Evolutionary conservation across 1,140 invertebrate species (phyloP).

Genomic region (Sitodiplosis mosellana): DNA sequence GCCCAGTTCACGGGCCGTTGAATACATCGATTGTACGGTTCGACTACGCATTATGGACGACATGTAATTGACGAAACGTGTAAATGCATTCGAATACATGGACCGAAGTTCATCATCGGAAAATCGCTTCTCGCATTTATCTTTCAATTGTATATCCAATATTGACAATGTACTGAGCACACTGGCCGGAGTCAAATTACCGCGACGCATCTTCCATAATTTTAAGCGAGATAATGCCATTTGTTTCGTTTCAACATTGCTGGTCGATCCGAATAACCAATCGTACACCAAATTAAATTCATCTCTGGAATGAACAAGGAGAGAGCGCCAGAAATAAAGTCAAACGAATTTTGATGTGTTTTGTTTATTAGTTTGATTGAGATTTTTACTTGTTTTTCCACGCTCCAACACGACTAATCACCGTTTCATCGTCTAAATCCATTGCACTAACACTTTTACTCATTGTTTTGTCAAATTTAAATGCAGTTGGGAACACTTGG

Average conservation of each 20-base stretch:
- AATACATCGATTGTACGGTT: conserved; percentile 20
- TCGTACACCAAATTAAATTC: conserved; percentile 16
- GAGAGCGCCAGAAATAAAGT: too few species aligned
- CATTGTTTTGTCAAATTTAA: too few species aligned
- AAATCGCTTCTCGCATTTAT: not conserved
- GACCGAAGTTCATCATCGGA: conserved; percentile 10
- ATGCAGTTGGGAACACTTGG: too few species aligned
- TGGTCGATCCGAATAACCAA: conserved; percentile 9
- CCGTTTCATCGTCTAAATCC: too few species aligned
- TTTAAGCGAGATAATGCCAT: conserved; percentile 12
- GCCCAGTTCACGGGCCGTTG: conserved; percentile 15
- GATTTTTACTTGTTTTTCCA: not conserved
- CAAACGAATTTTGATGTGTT: too few species aligned
- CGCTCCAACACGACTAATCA: not conserved
- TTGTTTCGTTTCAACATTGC: conserved; percentile 3
- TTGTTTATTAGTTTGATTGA: not conserved
- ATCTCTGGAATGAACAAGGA: conserved; percentile 7
- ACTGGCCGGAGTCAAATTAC: conserved; percentile 17
- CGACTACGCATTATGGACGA: conserved; percentile 19
- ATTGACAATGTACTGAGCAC: conserved; percentile 18
- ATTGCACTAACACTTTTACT: too few species aligned
- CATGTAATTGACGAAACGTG: conserved; percentile 23
- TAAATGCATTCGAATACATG: conserved; percentile 17
- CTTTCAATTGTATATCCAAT: conserved; percentile 12
- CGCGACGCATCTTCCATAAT: conserved; percentile 17